Evolutionary conservation across 2,888 invertebrate species (phyloP).

Genomic region (Calameuta pallipes): DNA sequence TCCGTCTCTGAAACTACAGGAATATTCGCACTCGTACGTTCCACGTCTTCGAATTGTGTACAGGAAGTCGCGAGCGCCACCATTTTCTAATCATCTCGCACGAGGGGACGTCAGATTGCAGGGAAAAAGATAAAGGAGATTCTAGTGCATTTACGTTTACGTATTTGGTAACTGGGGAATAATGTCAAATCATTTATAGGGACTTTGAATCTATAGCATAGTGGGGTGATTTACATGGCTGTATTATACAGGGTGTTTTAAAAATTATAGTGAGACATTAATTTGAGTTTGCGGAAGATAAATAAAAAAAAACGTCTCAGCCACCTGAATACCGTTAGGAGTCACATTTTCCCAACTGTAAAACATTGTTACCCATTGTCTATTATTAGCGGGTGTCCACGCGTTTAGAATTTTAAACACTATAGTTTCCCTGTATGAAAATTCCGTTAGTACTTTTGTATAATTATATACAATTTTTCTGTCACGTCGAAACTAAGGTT

Average conservation of each 20-base stretch:
- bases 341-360: neutral
- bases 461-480: neutral
- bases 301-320: neutral
- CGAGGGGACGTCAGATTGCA: neutral
- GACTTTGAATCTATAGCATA: neutral
- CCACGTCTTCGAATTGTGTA: neutral
- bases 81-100: neutral
- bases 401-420: neutral
- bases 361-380: neutral
- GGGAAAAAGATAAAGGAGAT: neutral
- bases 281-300: neutral
- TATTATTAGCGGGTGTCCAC: neutral
- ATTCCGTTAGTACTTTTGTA: neutral
- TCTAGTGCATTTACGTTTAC: neutral
- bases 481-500: neutral
- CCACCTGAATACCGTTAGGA: neutral
- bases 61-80: neutral
- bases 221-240: neutral
- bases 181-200: neutral
- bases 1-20: conserved; percentile 38
- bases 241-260: neutral
- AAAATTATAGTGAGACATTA: neutral
- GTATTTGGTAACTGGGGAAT: neutral
- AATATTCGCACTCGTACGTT: conserved; percentile 18
- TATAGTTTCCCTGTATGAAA: neutral